Percentiles rank a stretch among this genome's conserved stretches.
phyloP scores from a whole-genome alignment of 1,140 invertebrate genomes.

The Drosophila santomea region DNA sequence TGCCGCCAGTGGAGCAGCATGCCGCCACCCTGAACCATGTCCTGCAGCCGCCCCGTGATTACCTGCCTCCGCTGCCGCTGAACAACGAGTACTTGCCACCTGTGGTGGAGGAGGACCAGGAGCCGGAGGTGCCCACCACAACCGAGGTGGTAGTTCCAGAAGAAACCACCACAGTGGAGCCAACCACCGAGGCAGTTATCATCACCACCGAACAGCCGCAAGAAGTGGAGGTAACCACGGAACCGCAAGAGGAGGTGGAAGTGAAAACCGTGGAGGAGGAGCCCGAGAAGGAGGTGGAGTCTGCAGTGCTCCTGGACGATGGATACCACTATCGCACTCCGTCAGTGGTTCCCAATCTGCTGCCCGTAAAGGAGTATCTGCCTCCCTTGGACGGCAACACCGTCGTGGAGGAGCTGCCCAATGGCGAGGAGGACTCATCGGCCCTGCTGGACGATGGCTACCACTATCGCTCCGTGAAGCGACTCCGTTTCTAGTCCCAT shows the following conservation, averaged over 20 bases:
- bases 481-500: conserved; percentile 48
- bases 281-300: conserved; percentile 48
- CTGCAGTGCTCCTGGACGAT: conserved; percentile 53
- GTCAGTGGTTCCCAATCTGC: conserved; percentile 50
- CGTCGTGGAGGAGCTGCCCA: conserved; percentile 53
- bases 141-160: conserved; percentile 20
- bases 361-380: conserved; percentile 58
- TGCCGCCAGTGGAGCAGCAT: conserved; percentile 71
- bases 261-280: conserved; percentile 41
- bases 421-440: conserved; percentile 57
- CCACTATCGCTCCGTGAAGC: conserved; percentile 67
- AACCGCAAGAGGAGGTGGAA: conserved; percentile 30
- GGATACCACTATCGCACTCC: conserved; percentile 67
- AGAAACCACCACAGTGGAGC: conserved; percentile 41
- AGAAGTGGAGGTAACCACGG: conserved; percentile 33
- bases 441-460: conserved; percentile 75
- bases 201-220: conserved; percentile 16
- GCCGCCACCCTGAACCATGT: conserved; percentile 60
- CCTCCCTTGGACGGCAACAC: conserved; percentile 61
- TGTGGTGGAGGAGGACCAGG: conserved; percentile 14
- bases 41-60: conserved; percentile 60
- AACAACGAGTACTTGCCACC: conserved; percentile 57
- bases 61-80: conserved; percentile 53
- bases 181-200: conserved; percentile 44
- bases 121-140: conserved; percentile 26